Evolutionary conservation across 2,888 invertebrate species (phyloP).

Genomic region (Aromia moschata): DNA sequence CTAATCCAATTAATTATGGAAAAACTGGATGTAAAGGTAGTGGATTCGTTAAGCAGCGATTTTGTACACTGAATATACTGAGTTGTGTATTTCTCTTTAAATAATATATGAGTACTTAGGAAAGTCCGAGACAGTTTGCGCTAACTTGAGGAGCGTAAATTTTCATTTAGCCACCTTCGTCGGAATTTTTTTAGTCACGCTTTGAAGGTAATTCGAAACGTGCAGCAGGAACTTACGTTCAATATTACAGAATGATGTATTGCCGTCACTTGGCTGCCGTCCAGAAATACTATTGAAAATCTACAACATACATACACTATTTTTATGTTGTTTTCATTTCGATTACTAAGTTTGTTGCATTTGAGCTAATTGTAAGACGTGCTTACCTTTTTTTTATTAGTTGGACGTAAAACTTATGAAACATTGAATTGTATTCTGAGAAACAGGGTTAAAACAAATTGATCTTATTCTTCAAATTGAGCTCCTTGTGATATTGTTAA

Average conservation of each 20-base stretch:
- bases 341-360: conserved; percentile 28
- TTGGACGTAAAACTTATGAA: no score
- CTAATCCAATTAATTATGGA: no score
- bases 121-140: not conserved
- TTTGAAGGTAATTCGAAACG: conserved; percentile 47
- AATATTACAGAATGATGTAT: conserved; percentile 52
- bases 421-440: no score
- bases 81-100: no score
- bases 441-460: no score
- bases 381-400: not conserved
- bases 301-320: conserved; percentile 31
- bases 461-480: no score
- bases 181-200: conserved; percentile 37
- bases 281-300: conserved; percentile 24
- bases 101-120: no score
- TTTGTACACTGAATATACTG: no score
- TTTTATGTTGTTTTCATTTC: conserved; percentile 34
- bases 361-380: not conserved
- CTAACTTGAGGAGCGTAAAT: conserved; percentile 16
- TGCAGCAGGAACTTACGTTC: conserved; percentile 44
- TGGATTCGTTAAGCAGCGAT: no score
- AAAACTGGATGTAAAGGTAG: no score
- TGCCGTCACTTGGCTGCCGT: conserved; percentile 42
- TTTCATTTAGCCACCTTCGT: conserved; percentile 19
- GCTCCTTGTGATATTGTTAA: no score